phyloP scores from a whole-genome alignment of 2,888 invertebrate species.

The Nesidiocoris tenuis region DNA sequence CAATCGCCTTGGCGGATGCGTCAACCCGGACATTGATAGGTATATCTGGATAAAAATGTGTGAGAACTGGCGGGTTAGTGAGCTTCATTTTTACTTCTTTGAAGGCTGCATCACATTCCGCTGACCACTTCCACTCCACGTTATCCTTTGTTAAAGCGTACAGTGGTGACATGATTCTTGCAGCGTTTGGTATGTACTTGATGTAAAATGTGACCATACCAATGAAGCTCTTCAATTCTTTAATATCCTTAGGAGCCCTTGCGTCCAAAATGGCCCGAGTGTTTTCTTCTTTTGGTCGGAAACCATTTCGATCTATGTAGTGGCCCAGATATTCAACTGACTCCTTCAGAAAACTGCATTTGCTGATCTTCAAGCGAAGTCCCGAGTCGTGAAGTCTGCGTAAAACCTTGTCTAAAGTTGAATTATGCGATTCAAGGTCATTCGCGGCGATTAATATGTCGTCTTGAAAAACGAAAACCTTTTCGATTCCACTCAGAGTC shows the following conservation, averaged over 20 bases:
- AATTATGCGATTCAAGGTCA: not conserved
- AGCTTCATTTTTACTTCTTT: not conserved
- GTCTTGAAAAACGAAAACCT: slow-evolving; percentile 13
- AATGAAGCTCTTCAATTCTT: not conserved
- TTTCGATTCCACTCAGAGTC: slow-evolving; percentile 1
- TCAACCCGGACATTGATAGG: slow-evolving; percentile 10
- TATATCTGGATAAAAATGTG: slow-evolving; percentile 4
- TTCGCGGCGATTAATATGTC: slow-evolving; percentile 11
- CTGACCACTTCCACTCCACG: slow-evolving; percentile 1
- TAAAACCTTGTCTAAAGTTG: not conserved
- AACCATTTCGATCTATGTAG: not conserved
- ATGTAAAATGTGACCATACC: slow-evolving; percentile 4
- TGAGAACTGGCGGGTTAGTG: slow-evolving; percentile 3
- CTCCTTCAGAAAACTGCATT: not conserved
- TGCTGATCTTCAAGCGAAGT: not conserved
- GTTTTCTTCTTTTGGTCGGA: slow-evolving; percentile 7
- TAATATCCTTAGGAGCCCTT: not conserved
- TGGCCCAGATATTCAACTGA: slow-evolving; percentile 2
- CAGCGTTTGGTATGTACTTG: slow-evolving; percentile 1
- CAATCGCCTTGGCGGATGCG: not conserved
- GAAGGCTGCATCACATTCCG: not conserved
- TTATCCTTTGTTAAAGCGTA: not conserved
- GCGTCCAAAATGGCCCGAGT: not conserved
- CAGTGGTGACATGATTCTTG: not conserved
- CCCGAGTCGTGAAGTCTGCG: not conserved